Evolutionary conservation across 2,113 vertebrate genomes (phyloP), one percentile per base, ranked within the genome.

Genomic region (Chascanopsetta lugubris): DNA sequence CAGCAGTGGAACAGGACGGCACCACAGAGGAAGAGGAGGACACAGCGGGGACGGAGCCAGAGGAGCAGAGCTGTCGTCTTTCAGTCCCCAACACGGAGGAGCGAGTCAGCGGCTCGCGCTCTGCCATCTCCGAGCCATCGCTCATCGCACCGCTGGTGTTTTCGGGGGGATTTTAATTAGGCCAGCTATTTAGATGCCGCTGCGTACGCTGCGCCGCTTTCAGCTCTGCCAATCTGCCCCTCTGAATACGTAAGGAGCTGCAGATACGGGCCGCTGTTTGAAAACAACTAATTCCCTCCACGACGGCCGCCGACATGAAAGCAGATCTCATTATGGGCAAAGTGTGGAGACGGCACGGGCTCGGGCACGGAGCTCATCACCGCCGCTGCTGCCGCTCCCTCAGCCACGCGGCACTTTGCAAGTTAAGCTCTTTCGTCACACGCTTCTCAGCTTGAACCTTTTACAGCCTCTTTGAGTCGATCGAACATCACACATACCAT

Each of bases 11-110:
- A 34, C 42, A 53, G 32, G 45, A 61, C 30, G 18, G 32, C 40
- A 69, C 43, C 55, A 70, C 49, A 74, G 61, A 77, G 27, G 51
- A 50, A 51, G 30, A 72, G 18, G 29, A 43, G 49, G 48, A 1
- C 43, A 68, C 54, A 59, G 27, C 2, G 2, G 40, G 66, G 62
- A 61, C 57, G 62, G 72, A 79, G 64, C n/a, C n/a, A 65, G 69
- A 68, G 45, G 62, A 22, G 3, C 25, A 8, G 55, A 45, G 21
- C 29, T 24, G 30, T 11, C 3, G 17, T 54, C 26, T 42, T 20
- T 9, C 13, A 11, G 20, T 48, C 56, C 34, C n/a, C 1, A 36
- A 2, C 38, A 49, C 48, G 55, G 27, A 2, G 45, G 46, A 56
- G 34, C 22, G 1, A 61, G 38, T 61, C 20, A 18, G 54, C 69